Base-by-base conservation (phyloP, 2,113 vertebrate genomes). In the Aphyosemion australe region DNA sequence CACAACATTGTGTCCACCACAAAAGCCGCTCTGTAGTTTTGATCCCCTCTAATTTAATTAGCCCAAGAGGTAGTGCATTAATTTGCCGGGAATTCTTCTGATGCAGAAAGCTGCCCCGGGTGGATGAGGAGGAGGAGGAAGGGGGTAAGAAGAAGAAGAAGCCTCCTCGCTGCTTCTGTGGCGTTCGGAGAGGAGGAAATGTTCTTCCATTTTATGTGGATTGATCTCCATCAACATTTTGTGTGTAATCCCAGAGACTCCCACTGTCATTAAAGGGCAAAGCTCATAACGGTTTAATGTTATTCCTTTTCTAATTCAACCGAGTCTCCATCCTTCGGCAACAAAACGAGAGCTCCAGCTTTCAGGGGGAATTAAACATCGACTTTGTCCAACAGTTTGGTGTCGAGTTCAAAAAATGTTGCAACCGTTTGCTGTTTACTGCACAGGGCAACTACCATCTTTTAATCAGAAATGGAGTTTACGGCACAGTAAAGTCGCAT, bases 1-100 rank as follows among this genome's bases (percentile, higher is more conserved):
- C 95, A 95, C 93, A 95, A 96, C 95, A 96, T 95, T 95, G 95
- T 95, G 96, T 96, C 95, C 95, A 94, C 94, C 93, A 96, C 95
- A 97, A 97, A 97, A 97, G 95, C 94, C 80, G 93, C 94, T 97
- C 95, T 97, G 95, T 97, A 95, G 93, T 95, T 97, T 95, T 97
- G 95, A 97, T 97, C 95, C 95, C 92, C 93, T 95, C 94, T 98
- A 97, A 97, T 97, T 97, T 95, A 97, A 99, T 99, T 97, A 97
- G 95, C 94, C 96, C 94, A 94, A 97, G 95, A 98, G 94, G 95
- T 97, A 97, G 94, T 92, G 93, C 94, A 95, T 95, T 97, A 95
- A 96, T 98, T 97, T 96, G 94, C 95, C 94, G 95, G 96, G 95
- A 97, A 96, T 95, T 96, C 95, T 94, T 97, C 94, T 96, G 95